These are phyloP conservation scores for Parasteatoda lunata DNA, from an alignment of 2,888 invertebrate species.

Conservation along the genomic window DNA sequence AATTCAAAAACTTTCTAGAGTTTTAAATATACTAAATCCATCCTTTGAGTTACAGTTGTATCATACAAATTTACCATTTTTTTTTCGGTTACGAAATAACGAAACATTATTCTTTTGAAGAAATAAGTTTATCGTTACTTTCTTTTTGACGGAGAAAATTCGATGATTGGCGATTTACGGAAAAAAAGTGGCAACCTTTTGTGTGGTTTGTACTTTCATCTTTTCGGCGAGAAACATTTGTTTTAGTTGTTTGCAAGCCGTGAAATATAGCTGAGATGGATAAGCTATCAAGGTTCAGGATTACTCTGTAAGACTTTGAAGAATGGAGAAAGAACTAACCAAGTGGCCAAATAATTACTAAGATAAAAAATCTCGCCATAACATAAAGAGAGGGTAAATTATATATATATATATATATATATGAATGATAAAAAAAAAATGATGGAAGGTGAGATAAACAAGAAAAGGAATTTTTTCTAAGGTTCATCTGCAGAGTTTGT, in stretches of 20 bases:
- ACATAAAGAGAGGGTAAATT: slow-evolving; percentile 42
- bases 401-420: slow-evolving; percentile 39
- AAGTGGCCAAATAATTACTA: slow-evolving; percentile 69
- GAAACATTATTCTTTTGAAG: too few species aligned
- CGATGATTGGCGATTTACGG: slow-evolving; percentile 34
- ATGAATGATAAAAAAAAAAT: slow-evolving; percentile 38
- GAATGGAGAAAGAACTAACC: slow-evolving; percentile 55
- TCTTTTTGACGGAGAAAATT: slow-evolving; percentile 32
- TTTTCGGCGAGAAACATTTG: slow-evolving; percentile 62
- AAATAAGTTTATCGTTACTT: too few species aligned
- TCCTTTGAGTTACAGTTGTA: too few species aligned
- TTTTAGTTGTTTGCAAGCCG: slow-evolving; percentile 63
- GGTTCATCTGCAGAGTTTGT: slow-evolving; percentile 21
- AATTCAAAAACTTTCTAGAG: too few species aligned
- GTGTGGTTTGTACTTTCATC: slow-evolving; percentile 29
- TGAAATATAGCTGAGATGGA: slow-evolving; percentile 68
- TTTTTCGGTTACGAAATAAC: too few species aligned
- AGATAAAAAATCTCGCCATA: slow-evolving; percentile 57
- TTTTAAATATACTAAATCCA: too few species aligned
- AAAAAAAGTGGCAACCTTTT: slow-evolving; percentile 26
- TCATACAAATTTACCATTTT: too few species aligned
- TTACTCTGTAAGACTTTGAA: slow-evolving; percentile 65
- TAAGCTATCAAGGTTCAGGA: slow-evolving; percentile 64
- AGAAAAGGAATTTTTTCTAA: slow-evolving; percentile 62
- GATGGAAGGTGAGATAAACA: slow-evolving; percentile 59